Base-by-base conservation (phyloP, 2,888 invertebrate species). In the Cerceris ruficornis region DNA sequence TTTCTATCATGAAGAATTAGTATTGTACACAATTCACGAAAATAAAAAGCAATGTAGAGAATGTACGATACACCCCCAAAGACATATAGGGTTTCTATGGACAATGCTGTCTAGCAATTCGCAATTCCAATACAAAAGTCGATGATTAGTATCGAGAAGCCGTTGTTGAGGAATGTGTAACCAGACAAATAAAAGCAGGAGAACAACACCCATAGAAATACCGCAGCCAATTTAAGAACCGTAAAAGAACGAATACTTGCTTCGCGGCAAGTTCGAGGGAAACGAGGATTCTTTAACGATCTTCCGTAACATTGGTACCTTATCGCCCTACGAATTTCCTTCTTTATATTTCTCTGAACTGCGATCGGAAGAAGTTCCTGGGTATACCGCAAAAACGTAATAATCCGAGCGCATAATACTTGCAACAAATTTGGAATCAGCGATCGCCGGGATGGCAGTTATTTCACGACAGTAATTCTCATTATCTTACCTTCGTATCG, bases 141-240 rank as follows among this genome's bases (percentile, higher is more conserved):
- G 80, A 75, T 80, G 76, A 82, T 75, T 71, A 72, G 75, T 58
- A 75, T 72, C 72, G 78, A 67, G 66, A 67, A 74, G 71, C 73
- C 71, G 75, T 80, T 28, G 28, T 28, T 75, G 80, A 81, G 84
- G 86, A 86, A 88, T 86, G 86, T 79, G 80, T 67, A 62, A 70
- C 68, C 78, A 77, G 77, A 76, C 80, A 72, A 84, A 87, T 86
- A 84, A 89, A 88, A 85, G 82, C 79, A 82, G 80, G 84, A 66
- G 71, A 75, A 80, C 75, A 86, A 77, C 86, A 86, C 75, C 79
- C 74, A 70, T 66, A 73, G 84, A 71, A 85, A 86, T 83, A 80
- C 80, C 69, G 70, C 80, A 81, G 84, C 84, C 88, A 88, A 88
- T 90, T 88, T 86, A 83, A 85, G 82, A 83, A 81, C 79, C 85